A percentile compares a stretch with the other conserved stretches of the same genome.
Conservation (phyloP, 2,888 invertebrate species). For the Digitonthophagus gazella region DNA sequence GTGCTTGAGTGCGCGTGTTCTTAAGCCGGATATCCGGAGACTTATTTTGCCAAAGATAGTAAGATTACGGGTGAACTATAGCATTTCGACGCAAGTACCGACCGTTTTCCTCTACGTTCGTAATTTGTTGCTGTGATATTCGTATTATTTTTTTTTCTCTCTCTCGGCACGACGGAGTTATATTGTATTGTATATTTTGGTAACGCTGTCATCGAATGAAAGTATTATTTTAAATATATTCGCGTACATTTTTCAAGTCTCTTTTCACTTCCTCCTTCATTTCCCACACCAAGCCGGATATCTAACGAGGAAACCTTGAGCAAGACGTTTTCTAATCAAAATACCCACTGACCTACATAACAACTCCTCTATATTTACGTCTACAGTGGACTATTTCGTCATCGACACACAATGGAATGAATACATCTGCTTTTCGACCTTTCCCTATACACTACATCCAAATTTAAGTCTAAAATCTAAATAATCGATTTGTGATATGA, state of each 20-base stretch:
- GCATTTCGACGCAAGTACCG: conserved; percentile 37
- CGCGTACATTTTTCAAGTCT: conserved; percentile 27
- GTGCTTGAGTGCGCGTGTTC: conserved; percentile 72
- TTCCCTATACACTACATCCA: too few relatives aligned
- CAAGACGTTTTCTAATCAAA: background rate
- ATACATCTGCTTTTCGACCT: background rate
- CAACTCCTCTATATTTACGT: background rate
- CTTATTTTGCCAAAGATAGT: conserved; percentile 35
- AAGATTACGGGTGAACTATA: conserved; percentile 43
- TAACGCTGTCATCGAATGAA: conserved; percentile 30
- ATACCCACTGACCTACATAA: background rate
- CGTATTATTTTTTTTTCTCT: conserved; percentile 32
- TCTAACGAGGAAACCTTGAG: background rate
- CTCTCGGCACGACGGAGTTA: background rate
- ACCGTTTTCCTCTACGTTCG: conserved; percentile 18
- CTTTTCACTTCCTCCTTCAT: background rate
- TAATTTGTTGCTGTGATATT: conserved; percentile 39
- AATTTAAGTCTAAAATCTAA: too few relatives aligned
- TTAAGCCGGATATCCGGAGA: conserved; percentile 43
- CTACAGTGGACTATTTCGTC: too few relatives aligned
- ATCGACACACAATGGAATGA: too few relatives aligned
- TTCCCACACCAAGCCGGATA: background rate
- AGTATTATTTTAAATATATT: conserved; percentile 36
- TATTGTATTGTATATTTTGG: conserved; percentile 9
- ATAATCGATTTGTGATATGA: too few relatives aligned